Percentiles rank a stretch among this genome's conserved stretches.
Evolutionary conservation across 2,888 invertebrate genomes (phyloP).

Genomic region (Aproaerema taeniolella): DNA sequence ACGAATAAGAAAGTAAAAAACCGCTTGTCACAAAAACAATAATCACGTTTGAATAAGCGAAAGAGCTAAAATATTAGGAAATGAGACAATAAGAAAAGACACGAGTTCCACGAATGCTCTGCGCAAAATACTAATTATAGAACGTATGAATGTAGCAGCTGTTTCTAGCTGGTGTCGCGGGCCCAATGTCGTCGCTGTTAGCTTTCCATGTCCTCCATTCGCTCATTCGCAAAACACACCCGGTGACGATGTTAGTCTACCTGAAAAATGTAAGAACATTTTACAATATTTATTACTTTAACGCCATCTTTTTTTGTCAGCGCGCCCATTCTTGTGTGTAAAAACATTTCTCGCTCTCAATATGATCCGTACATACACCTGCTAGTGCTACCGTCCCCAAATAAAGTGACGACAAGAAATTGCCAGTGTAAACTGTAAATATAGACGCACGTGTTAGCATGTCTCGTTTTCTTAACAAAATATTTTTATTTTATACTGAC

Average conservation of each 20-base stretch:
- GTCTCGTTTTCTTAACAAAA: conserved; percentile 34
- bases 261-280: conserved; percentile 46
- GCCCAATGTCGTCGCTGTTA: conserved; percentile 25
- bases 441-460: conserved; percentile 33
- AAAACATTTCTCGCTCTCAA: background rate
- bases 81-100: background rate
- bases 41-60: too few relatives aligned
- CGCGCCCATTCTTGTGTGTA: background rate
- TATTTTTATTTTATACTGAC: conserved; percentile 39
- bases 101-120: background rate
- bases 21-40: too few relatives aligned
- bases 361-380: conserved; percentile 10
- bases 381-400: background rate
- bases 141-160: conserved; percentile 11
- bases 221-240: conserved; percentile 13
- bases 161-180: conserved; percentile 5
- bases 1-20: too few relatives aligned
- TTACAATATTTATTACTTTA: conserved; percentile 2
- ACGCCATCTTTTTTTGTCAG: conserved; percentile 1
- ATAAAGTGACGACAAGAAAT: background rate
- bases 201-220: conserved; percentile 16
- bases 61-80: too few relatives aligned
- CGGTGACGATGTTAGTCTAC: conserved; percentile 42
- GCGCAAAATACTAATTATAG: conserved; percentile 11
- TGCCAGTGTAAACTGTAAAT: conserved; percentile 17